phyloP scores from a whole-genome alignment of 2,797 vertebrate genomes.

The Anguilla obscura region DNA sequence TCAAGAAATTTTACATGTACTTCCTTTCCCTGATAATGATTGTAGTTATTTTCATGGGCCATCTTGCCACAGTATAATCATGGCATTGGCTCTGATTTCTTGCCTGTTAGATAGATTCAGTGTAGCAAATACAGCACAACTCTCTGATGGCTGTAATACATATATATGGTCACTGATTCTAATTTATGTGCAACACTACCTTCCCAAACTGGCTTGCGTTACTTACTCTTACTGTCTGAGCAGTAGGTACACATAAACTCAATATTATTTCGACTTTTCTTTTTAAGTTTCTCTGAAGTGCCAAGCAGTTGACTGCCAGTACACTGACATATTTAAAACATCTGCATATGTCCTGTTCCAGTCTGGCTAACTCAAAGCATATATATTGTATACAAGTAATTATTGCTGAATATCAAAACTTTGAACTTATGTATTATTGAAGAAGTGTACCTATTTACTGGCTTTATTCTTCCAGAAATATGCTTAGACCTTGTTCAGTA shows the following conservation, averaged over 20 bases:
- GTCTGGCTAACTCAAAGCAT: conserved; percentile 14
- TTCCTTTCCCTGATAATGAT: not conserved
- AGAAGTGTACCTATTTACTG: not conserved
- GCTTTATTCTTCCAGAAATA: conserved; percentile 43
- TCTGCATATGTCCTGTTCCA: conserved; percentile 13
- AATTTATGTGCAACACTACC: not conserved
- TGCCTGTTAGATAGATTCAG: not conserved
- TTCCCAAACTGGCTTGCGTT: not conserved
- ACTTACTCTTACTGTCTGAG: not conserved
- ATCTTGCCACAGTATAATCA: not conserved
- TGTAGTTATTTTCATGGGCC: not conserved
- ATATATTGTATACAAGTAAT: not conserved
- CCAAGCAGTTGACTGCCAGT: conserved; percentile 10
- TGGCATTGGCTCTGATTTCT: not conserved
- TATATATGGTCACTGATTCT: not conserved
- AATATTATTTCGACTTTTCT: conserved; percentile 7
- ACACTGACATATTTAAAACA: conserved; percentile 14
- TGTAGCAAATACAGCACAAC: not conserved
- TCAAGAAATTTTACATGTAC: not conserved
- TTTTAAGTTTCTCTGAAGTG: not conserved
- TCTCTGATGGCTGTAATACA: not conserved
- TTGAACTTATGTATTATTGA: conserved; percentile 7
- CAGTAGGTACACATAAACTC: conserved; percentile 18
- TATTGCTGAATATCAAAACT: not conserved
- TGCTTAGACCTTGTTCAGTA: conserved; percentile 38